Evolutionary conservation across 2,888 invertebrate genomes (phyloP).

Genomic region (Dicycla oo): DNA sequence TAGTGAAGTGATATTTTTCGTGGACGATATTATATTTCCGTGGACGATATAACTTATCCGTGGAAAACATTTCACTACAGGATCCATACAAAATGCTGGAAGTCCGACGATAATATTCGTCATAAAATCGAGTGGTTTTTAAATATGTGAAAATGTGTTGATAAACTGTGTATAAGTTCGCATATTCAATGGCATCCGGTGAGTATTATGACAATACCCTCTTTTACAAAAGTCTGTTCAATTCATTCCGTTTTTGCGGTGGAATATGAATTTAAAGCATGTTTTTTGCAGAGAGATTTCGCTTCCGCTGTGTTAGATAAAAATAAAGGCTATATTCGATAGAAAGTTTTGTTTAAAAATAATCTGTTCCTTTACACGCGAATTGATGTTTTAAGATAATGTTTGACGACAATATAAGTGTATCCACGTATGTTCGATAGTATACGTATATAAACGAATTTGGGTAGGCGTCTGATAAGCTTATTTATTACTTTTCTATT

Average conservation of each 20-base stretch:
- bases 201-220: slow-evolving; percentile 54
- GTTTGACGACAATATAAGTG: slow-evolving; percentile 1
- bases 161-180: slow-evolving; percentile 72
- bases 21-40: slow-evolving; percentile 40
- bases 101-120: slow-evolving; percentile 37
- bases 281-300: not conserved
- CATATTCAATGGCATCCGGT: slow-evolving; percentile 78
- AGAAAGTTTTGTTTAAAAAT: not conserved
- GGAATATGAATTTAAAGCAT: not conserved
- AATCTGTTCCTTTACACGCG: slow-evolving; percentile 28
- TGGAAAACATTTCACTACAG: slow-evolving; percentile 26
- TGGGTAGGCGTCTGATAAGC: slow-evolving; percentile 4
- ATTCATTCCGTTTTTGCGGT: slow-evolving; percentile 17
- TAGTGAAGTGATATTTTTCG: slow-evolving; percentile 50
- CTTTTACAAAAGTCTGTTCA: slow-evolving; percentile 25
- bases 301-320: not conserved
- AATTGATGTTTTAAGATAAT: slow-evolving; percentile 35
- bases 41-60: slow-evolving; percentile 25
- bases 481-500: slow-evolving; percentile 5
- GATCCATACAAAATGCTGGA: slow-evolving; percentile 40
- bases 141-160: slow-evolving; percentile 63
- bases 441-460: slow-evolving; percentile 1
- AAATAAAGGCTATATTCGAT: slow-evolving; percentile 17
- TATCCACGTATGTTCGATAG: slow-evolving; percentile 4
- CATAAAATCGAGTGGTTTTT: slow-evolving; percentile 47